Percentiles rank a stretch among this genome's conserved stretches.
phyloP scores from a whole-genome alignment of 2,797 vertebrate genomes.

The Poecile montanus region DNA sequence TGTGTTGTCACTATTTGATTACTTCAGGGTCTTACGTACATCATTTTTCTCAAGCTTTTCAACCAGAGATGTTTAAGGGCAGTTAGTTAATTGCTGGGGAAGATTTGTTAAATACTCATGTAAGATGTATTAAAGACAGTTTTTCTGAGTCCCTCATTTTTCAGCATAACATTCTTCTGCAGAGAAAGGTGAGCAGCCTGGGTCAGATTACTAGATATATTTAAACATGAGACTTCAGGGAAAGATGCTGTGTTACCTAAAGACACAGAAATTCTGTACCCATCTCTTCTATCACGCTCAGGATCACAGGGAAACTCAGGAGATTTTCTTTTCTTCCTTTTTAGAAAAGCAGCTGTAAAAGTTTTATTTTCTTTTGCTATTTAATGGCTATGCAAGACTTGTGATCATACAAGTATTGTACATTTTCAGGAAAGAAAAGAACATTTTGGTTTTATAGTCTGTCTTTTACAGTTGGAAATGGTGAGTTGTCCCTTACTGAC shows the following conservation, averaged over 20 bases:
- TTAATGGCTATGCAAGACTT: neutral
- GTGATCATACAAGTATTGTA: neutral
- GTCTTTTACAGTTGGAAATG: neutral
- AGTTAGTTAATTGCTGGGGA: neutral
- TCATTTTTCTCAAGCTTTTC: neutral
- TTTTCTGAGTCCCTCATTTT: neutral
- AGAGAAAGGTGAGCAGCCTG: neutral
- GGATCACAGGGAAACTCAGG: neutral
- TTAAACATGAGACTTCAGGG: neutral
- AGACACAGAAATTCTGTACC: neutral
- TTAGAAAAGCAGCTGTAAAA: neutral
- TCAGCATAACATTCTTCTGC: neutral
- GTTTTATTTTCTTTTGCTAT: neutral
- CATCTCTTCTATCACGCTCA: neutral
- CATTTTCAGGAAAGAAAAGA: constrained; percentile 8
- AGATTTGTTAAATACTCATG: neutral
- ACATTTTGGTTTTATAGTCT: neutral
- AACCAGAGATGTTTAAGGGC: neutral
- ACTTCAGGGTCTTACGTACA: neutral
- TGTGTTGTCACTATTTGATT: neutral
- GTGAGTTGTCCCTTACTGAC: neutral
- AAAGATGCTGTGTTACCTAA: neutral
- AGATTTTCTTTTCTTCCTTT: neutral
- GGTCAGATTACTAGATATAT: neutral
- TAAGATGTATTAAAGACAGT: neutral